These are phyloP conservation scores for Julus scandinavius DNA, from an alignment of 2,888 invertebrate genomes.

Conservation along the genomic window DNA sequence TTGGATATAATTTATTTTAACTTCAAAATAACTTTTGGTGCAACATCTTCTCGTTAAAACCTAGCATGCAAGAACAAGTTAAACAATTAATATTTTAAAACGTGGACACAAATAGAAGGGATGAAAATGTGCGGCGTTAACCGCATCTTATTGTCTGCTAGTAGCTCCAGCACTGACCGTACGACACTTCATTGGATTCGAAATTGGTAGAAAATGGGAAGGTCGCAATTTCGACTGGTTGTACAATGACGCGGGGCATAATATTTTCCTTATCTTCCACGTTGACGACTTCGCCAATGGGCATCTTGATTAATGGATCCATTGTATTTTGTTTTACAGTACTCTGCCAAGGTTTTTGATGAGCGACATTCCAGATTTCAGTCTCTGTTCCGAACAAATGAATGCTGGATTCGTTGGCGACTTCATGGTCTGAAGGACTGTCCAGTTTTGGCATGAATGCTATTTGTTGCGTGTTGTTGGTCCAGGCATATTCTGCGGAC, in stretches of 20 bases:
- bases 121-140: too few species aligned
- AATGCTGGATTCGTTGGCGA: not conserved
- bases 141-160: too few species aligned
- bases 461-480: not conserved
- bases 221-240: not conserved
- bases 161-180: not conserved
- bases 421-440: not conserved
- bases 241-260: not conserved
- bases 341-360: not conserved
- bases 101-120: too few species aligned
- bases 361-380: not conserved
- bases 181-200: not conserved
- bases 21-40: too few species aligned
- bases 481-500: not conserved
- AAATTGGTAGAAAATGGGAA: not conserved
- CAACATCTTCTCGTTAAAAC: too few species aligned
- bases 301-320: not conserved
- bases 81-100: too few species aligned
- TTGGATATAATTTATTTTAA: too few species aligned
- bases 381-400: not conserved
- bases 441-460: not conserved
- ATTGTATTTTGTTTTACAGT: not conserved
- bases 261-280: not conserved
- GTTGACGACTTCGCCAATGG: not conserved
- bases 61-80: too few species aligned